phyloP scores from a whole-genome alignment of 2,797 vertebrate genomes.

The Florisuga fusca region DNA sequence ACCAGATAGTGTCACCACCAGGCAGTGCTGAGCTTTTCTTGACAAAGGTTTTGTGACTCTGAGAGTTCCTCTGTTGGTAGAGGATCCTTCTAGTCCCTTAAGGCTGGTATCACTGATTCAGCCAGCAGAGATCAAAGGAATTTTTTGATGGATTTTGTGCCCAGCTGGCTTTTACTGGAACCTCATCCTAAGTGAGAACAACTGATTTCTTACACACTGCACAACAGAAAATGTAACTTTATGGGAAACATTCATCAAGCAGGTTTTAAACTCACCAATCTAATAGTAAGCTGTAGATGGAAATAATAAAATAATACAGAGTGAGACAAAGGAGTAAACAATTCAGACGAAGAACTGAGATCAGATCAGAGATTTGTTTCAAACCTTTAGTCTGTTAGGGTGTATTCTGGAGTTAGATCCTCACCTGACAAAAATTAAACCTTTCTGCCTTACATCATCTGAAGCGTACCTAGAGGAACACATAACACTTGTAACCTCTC shows the following conservation, averaged over 20 bases:
- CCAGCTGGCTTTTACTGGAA: background rate
- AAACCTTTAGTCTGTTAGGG: background rate
- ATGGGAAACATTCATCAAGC: background rate
- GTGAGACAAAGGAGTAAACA: background rate
- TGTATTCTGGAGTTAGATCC: background rate
- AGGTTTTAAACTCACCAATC: background rate
- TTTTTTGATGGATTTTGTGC: background rate
- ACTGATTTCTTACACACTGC: background rate
- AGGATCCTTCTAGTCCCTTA: background rate
- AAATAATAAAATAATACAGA: slow-evolving; percentile 12
- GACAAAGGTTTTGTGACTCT: background rate
- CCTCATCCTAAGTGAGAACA: background rate
- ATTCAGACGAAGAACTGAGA: background rate
- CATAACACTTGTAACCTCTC: background rate
- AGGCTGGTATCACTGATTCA: background rate
- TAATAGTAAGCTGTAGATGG: background rate
- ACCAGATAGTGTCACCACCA: background rate
- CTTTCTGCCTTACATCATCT: background rate
- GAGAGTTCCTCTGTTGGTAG: background rate
- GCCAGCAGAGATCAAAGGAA: slow-evolving; percentile 18
- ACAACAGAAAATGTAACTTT: background rate
- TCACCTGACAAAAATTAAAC: background rate
- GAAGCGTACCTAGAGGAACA: background rate
- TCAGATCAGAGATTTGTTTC: background rate
- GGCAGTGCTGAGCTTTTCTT: background rate